Evolutionary conservation across 2,797 vertebrate genomes (phyloP).

Genomic region (Esox masquinongy): DNA sequence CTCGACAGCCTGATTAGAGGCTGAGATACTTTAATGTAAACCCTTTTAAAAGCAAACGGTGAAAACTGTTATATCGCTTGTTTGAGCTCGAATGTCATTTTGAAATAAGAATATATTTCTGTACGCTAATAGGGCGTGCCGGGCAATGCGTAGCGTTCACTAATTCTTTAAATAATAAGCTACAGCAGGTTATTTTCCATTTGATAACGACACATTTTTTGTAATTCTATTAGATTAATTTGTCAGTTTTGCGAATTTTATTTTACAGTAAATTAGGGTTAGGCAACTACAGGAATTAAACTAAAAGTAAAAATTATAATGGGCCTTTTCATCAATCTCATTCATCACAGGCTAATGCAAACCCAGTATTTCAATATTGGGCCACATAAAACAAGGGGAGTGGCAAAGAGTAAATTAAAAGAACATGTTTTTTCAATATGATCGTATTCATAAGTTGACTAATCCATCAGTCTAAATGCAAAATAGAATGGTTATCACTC

Average conservation of each 20-base stretch:
- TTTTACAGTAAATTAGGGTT: neutral
- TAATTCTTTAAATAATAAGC: constrained; percentile 3
- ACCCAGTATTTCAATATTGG: neutral
- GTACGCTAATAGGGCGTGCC: neutral
- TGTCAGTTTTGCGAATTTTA: neutral
- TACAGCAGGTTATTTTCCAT: neutral
- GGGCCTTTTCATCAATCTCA: neutral
- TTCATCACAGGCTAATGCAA: neutral
- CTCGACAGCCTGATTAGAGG: constrained; percentile 21
- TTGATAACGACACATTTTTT: neutral
- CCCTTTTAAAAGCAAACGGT: neutral
- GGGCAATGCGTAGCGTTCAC: constrained; percentile 8
- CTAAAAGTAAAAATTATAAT: neutral
- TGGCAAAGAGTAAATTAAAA: neutral
- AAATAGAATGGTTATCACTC: neutral
- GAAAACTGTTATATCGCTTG: neutral
- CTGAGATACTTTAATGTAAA: neutral
- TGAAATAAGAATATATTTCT: no score
- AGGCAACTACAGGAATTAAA: neutral
- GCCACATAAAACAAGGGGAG: neutral
- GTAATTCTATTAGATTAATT: neutral
- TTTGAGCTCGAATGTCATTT: neutral
- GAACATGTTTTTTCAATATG: neutral
- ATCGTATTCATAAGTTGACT: neutral
- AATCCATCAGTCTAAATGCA: neutral